Conservation (phyloP, 2,113 vertebrate species). For the Stegastes partitus region DNA sequence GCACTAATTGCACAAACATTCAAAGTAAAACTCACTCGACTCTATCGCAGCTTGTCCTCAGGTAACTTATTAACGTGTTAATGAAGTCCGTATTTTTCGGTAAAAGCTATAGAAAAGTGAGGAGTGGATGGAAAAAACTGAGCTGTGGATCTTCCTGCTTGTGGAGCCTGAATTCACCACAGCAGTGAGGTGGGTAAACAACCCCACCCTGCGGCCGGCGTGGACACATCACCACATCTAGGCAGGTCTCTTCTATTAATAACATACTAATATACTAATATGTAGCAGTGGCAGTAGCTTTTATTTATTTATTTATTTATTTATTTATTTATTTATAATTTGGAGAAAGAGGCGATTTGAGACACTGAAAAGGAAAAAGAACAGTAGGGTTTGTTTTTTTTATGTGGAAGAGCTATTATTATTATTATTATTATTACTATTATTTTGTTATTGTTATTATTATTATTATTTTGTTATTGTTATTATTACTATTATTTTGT, state of each 20-base stretch:
- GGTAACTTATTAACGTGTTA: conserved; percentile 1
- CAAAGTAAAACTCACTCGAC: background rate
- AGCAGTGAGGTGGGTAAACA: conserved; percentile 21
- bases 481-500: too few relatives aligned
- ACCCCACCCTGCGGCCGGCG: conserved; percentile 47
- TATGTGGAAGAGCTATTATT: too few relatives aligned
- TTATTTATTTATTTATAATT: too few relatives aligned
- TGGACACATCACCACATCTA: background rate
- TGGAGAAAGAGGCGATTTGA: too few relatives aligned
- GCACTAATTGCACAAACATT: conserved; percentile 25
- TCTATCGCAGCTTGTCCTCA: background rate
- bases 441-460: too few relatives aligned
- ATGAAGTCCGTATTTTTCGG: background rate
- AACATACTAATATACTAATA: background rate
- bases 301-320: too few relatives aligned
- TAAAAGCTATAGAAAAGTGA: background rate
- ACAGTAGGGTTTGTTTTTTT: too few relatives aligned
- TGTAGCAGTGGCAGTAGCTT: too few relatives aligned
- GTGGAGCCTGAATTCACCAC: background rate
- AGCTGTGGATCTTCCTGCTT: background rate
- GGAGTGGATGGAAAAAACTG: background rate
- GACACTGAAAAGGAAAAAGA: too few relatives aligned
- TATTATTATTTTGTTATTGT: too few relatives aligned
- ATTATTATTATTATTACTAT: too few relatives aligned
- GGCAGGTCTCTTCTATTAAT: background rate